Base-by-base conservation (phyloP, 2,113 vertebrate species). In the Pomatostomus ruficeps region DNA sequence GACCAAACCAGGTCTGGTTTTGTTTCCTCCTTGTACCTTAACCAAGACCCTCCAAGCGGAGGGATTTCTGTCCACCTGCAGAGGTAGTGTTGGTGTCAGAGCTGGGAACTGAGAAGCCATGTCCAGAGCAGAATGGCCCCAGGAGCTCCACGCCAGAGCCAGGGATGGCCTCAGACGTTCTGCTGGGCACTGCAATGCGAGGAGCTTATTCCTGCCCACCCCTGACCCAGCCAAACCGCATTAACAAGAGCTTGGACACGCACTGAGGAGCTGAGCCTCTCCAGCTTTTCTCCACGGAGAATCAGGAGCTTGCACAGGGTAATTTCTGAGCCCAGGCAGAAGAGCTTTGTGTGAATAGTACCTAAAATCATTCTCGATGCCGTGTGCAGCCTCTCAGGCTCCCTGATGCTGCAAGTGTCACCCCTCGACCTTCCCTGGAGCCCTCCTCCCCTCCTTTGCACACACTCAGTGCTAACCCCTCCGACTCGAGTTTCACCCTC, bases 401-500 rank as follows among this genome's bases (percentile, higher is more conserved):
- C 86, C 82, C 61, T 22, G 40, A 52, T 21, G 29, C 45, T n/a
- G 6, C 10, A 33, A 51, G 25, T 42, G 55, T 94, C 65, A 86
- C 75, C 40, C 71, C 62, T 66, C 3, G 0, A 80, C 29, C 93
- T 63, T 77, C 82, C 54, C 52, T 18, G 48, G 6, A 67, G 65
- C n/a, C 40, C 22, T 74, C 29, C 40, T 17, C 5, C 14, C 29
- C 21, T 55, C 63, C 87, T 88, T 46, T 58, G 43, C 33, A 48
- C 7, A 23, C 42, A 29, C 5, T 26, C 72, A 28, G 46, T 13
- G 65, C 61, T 63, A 52, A 81, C 90, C 65, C 40, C 63, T 48
- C 0, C 0, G 61, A 18, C 61, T 40, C 1, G 3, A 62, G 55
- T 72, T 82, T 61, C 54, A 28, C 59, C 12, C 40, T 85, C 46